Evolutionary conservation across 1,140 invertebrate genomes (phyloP).

Genomic region (Drosophila eugracilis): DNA sequence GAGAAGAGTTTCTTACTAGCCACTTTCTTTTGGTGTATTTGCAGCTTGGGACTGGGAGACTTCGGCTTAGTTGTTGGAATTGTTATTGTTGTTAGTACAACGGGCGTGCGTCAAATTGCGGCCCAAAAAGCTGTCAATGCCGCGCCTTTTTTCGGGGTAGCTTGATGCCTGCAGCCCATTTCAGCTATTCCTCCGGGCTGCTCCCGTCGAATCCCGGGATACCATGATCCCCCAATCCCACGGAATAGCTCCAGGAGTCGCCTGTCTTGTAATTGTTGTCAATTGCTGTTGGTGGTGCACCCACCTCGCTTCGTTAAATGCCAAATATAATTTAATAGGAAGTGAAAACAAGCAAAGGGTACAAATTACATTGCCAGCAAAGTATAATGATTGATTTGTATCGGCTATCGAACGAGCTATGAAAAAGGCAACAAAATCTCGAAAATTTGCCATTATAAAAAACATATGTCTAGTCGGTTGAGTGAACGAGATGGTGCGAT

Average conservation of each 20-base stretch:
- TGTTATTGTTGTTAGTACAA: constrained; percentile 28
- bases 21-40: constrained; percentile 16
- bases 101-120: constrained; percentile 67
- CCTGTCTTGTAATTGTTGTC: constrained; percentile 77
- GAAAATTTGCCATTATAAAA: constrained; percentile 59
- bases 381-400: constrained; percentile 81
- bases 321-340: constrained; percentile 84
- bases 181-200: constrained; percentile 20
- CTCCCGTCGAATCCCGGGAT: constrained; percentile 9
- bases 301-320: constrained; percentile 75
- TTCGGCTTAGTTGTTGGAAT: constrained; percentile 20
- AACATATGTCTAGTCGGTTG: constrained; percentile 15
- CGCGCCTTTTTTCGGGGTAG: constrained; percentile 53
- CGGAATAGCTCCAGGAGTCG: constrained; percentile 66
- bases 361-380: constrained; percentile 66
- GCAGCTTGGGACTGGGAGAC: constrained; percentile 27
- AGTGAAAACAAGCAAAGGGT: constrained; percentile 81
- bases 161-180: constrained; percentile 17
- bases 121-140: constrained; percentile 63
- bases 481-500: constrained; percentile 21
- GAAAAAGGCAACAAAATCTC: constrained; percentile 24
- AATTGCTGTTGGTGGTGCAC: constrained; percentile 61
- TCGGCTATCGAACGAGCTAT: constrained; percentile 69
- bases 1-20: too few relatives aligned
- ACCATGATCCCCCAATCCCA: neutral